Evolutionary conservation across 2,888 invertebrate species (phyloP), one percentile per base, ranked within the genome.

Genomic region (Campaea margaritaria): DNA sequence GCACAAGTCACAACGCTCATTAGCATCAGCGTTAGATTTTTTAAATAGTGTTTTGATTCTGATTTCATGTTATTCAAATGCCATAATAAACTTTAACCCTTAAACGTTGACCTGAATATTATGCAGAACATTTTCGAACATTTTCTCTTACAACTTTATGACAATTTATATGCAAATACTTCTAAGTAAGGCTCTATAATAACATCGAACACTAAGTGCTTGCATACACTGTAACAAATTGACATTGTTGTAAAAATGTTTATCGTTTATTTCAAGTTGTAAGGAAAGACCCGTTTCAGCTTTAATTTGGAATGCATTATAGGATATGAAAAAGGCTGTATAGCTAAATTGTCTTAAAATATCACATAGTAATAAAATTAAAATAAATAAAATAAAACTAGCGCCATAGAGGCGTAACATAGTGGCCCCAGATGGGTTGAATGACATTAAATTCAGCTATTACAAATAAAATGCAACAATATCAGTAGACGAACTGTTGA

Each of bases 281-380:
- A 68, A 64, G 68, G 60, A 60, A 69, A 67, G 62, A 63, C 68
- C 63, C 65, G 68, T 68, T 70, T 73, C 73, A 76, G 70, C 74
- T 38, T 67, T 72, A 72, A 74, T 73, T 74, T 76, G 83, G 83
- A 84, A 84, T 83, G 83, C 79, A 72, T 48, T 47, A n/a, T n/a
- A n/a, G 52, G 39, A 54, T 58, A 61, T 31, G 52, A 65, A 59
- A 68, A 46, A 36, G 28, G 50, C 14, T 55, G 38, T 44, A 54
- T 48, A 9, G 8, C 21, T 55, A 59, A 46, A 62, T 47, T 53
- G 52, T 64, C 46, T 51, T 54, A 9, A 31, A 46, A 49, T 63
- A 56, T 51, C 56, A 58, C 57, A 53, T 48, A 55, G 15, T 43
- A 34, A 47, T 52, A 48, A 54, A 49, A n/a, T n/a, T 52, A 48